phyloP scores from a whole-genome alignment of 2,113 vertebrate species.

The Glareola pratincola region DNA sequence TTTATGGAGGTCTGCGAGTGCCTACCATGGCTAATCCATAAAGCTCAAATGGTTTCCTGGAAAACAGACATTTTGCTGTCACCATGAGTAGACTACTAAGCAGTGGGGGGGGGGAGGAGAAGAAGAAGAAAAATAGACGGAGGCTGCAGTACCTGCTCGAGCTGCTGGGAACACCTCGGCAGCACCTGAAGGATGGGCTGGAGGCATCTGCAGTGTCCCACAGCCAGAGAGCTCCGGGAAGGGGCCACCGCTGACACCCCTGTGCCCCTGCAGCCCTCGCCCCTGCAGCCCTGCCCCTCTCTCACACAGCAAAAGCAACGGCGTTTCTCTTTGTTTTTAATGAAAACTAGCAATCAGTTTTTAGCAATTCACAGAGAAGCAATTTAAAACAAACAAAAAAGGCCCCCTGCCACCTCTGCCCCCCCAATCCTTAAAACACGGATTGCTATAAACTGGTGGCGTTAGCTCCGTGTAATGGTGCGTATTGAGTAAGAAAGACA shows the following conservation, averaged over 20 bases:
- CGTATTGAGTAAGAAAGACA: background rate
- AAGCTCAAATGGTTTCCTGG: conserved; percentile 40
- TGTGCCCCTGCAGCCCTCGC: accelerated
- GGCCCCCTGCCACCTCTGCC: accelerated
- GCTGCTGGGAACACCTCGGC: background rate
- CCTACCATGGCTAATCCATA: conserved; percentile 46
- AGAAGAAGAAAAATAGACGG: background rate
- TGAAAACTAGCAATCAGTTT: background rate
- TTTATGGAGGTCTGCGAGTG: conserved; percentile 40
- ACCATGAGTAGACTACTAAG: conserved; percentile 45
- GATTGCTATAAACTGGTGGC: background rate
- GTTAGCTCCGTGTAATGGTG: background rate
- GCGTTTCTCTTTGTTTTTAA: background rate
- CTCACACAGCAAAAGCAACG: background rate
- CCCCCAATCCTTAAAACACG: accelerated
- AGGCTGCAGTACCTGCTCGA: background rate
- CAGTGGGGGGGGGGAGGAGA: accelerated
- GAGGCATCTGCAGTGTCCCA: background rate
- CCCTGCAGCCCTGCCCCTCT: background rate
- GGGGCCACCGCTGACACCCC: accelerated
- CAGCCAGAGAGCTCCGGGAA: background rate
- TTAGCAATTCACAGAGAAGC: background rate
- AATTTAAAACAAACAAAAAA: background rate
- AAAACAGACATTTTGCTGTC: conserved; percentile 46
- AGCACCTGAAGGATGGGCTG: background rate